phyloP scores from a whole-genome alignment of 2,797 vertebrate species.

The Cottoperca gobio region DNA sequence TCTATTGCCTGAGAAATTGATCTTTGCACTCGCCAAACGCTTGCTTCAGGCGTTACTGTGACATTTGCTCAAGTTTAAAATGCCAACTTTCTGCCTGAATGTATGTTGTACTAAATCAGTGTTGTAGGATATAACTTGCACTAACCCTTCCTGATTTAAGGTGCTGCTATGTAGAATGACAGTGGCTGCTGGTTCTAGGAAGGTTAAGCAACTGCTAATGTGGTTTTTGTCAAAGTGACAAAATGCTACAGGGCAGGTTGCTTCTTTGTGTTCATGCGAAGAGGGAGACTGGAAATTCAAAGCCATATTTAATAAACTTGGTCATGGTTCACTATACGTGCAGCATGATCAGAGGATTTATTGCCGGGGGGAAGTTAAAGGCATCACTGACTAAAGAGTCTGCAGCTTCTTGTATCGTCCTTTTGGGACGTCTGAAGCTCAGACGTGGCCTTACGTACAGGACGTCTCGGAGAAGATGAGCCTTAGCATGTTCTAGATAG shows the following conservation, averaged over 20 bases:
- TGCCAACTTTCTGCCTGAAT: constrained; percentile 38
- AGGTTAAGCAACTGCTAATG: background rate
- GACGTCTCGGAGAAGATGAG: constrained; percentile 6
- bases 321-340: background rate
- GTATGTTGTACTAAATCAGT: constrained; percentile 28
- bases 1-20: background rate
- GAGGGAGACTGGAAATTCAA: constrained; percentile 16
- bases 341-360: background rate
- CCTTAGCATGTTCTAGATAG: constrained; percentile 34
- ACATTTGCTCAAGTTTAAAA: background rate
- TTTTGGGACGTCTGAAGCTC: constrained; percentile 16
- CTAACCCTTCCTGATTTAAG: background rate
- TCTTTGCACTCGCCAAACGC: constrained; percentile 48
- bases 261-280: background rate
- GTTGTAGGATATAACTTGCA: background rate
- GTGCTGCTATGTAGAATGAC: constrained; percentile 44
- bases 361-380: background rate
- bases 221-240: background rate
- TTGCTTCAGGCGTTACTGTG: background rate
- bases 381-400: background rate
- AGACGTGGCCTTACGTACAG: constrained; percentile 56
- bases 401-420: background rate
- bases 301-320: constrained; percentile 58
- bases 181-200: background rate
- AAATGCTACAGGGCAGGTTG: background rate